These are phyloP conservation scores for Amblyjoppa fuscipennis DNA, from an alignment of 2,888 invertebrate species.

Conservation along the genomic window DNA sequence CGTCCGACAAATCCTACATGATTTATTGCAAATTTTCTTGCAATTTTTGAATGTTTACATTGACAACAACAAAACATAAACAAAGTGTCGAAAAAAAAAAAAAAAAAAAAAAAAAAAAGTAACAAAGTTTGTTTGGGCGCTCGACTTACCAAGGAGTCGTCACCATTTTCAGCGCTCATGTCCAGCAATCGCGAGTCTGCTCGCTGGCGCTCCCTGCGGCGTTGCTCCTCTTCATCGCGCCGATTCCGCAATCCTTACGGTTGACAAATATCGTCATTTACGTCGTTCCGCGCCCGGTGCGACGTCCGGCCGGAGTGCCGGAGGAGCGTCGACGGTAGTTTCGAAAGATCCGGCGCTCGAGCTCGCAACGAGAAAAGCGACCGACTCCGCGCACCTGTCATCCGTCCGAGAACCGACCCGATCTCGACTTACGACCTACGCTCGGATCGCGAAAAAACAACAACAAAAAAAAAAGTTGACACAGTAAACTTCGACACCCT, in stretches of 20 bases:
- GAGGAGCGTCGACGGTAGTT: neutral
- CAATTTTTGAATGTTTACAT: too few relatives aligned
- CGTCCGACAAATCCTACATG: too few relatives aligned
- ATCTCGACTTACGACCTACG: too few relatives aligned
- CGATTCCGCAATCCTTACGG: conserved; percentile 70
- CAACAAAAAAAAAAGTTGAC: too few relatives aligned
- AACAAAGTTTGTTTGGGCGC: neutral
- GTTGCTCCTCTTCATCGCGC: conserved; percentile 69
- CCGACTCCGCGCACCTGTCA: too few relatives aligned
- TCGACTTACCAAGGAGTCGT: conserved; percentile 84
- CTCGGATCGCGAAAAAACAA: too few relatives aligned
- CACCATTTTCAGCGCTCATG: conserved; percentile 85
- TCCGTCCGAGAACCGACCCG: too few relatives aligned
- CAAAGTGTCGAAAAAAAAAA: neutral
- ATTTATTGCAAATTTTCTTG: too few relatives aligned
- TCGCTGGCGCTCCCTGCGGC: conserved; percentile 63
- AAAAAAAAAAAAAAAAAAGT: conserved; percentile 2
- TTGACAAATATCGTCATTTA: conserved; percentile 57
- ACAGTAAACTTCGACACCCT: too few relatives aligned
- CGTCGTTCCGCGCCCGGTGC: neutral
- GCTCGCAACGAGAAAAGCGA: too few relatives aligned
- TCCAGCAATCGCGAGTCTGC: conserved; percentile 79
- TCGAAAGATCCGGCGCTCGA: too few relatives aligned
- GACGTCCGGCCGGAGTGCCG: neutral
- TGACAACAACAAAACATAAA: too few relatives aligned